Evolutionary conservation across 2,113 vertebrate species (phyloP).

Genomic region (Panurus biarmicus): DNA sequence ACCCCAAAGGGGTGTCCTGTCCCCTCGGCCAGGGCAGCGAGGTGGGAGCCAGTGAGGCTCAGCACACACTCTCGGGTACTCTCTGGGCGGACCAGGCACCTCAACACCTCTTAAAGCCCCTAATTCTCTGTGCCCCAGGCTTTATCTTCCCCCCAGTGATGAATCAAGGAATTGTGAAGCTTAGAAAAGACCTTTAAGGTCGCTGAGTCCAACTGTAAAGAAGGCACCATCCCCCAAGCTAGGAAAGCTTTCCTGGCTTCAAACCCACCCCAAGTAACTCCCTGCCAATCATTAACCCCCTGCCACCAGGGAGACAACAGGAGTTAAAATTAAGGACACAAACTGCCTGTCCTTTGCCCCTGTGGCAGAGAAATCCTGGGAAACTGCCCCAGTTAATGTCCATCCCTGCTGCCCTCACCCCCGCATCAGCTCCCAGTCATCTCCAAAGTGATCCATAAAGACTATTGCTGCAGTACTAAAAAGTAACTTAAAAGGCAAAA

Average conservation of each 20-base stretch:
- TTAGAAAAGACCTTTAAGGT: background rate
- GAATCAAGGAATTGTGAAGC: background rate
- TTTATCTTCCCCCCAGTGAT: background rate
- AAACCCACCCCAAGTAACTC: background rate
- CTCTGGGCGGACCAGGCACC: background rate
- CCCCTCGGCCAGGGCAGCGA: background rate
- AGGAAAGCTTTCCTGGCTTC: background rate
- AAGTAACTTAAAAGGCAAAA: background rate
- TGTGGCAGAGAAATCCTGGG: background rate
- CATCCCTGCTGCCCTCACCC: background rate
- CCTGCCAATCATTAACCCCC: background rate
- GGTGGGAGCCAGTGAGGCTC: background rate
- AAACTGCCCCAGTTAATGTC: accelerated
- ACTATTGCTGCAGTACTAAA: background rate
- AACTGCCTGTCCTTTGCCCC: background rate
- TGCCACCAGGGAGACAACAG: background rate
- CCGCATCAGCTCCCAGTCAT: accelerated
- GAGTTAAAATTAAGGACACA: background rate
- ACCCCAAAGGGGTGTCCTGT: background rate
- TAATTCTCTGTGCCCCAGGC: background rate
- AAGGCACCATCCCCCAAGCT: background rate
- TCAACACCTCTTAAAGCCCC: background rate
- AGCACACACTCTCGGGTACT: accelerated
- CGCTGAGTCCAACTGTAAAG: background rate
- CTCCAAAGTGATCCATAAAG: background rate